phyloP scores from a whole-genome alignment of 2,888 invertebrate species.

The Aphidoletes aphidimyza region DNA sequence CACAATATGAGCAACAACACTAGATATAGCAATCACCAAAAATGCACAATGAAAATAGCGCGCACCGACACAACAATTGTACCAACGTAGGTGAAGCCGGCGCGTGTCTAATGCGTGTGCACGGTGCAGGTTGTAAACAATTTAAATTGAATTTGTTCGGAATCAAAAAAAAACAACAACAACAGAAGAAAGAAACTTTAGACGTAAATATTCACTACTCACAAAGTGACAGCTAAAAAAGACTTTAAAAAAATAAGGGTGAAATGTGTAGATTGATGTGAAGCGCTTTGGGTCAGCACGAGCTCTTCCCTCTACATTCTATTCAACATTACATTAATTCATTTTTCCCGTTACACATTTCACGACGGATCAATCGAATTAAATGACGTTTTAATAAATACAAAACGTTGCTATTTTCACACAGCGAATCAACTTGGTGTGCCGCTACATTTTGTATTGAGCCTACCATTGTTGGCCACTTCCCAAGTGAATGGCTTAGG shows the following conservation, averaged over 20 bases:
- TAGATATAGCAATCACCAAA: background rate
- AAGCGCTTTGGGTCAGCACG: background rate
- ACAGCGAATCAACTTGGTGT: background rate
- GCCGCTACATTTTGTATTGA: background rate
- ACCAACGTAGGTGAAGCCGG: background rate
- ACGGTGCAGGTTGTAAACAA: slow-evolving; percentile 49
- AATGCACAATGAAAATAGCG: background rate
- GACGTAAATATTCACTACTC: background rate
- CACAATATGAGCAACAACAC: slow-evolving; percentile 5
- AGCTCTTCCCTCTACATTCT: background rate
- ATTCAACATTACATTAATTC: background rate
- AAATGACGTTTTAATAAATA: slow-evolving; percentile 42
- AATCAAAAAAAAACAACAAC: background rate
- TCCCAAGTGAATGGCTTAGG: background rate
- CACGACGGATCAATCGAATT: slow-evolving; percentile 33
- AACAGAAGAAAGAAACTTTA: background rate
- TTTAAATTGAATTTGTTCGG: slow-evolving; percentile 34
- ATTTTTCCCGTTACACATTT: background rate
- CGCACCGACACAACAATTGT: background rate
- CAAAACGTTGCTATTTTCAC: background rate
- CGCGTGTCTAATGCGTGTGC: slow-evolving; percentile 51
- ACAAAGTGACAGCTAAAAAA: background rate
- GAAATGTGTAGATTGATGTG: background rate
- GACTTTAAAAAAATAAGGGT: slow-evolving; percentile 9
- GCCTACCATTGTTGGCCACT: background rate